These are phyloP conservation scores for Corythornis cristatus DNA, from an alignment of 2,113 vertebrate genomes.

Conservation along the genomic window DNA sequence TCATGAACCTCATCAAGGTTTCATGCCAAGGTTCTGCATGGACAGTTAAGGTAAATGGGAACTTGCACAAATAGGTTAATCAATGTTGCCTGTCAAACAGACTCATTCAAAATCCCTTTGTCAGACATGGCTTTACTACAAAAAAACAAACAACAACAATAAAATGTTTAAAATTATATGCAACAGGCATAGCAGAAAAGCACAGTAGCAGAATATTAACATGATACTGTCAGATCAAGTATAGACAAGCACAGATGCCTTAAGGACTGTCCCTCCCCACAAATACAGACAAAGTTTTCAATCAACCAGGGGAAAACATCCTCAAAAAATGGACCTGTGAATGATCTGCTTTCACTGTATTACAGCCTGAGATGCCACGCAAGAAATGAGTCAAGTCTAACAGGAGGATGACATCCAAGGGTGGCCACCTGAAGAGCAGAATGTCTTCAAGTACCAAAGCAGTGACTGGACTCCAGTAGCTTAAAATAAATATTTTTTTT, in stretches of 20 bases:
- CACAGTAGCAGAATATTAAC: neutral
- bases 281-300: neutral
- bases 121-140: neutral
- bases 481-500: neutral
- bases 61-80: no score
- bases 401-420: neutral
- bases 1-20: no score
- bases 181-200: neutral
- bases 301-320: neutral
- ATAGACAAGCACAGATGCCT: neutral
- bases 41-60: no score
- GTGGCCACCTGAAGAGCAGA: neutral
- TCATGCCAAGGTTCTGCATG: no score
- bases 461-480: neutral
- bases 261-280: neutral
- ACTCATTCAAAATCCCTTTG: no score
- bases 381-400: neutral
- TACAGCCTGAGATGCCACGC: neutral
- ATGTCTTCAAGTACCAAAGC: neutral
- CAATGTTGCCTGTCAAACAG: no score
- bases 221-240: neutral
- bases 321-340: neutral
- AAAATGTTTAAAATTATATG: neutral
- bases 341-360: neutral
- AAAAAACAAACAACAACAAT: neutral